Conservation (phyloP, 2,888 invertebrate species). For the Thera obeliscata region DNA sequence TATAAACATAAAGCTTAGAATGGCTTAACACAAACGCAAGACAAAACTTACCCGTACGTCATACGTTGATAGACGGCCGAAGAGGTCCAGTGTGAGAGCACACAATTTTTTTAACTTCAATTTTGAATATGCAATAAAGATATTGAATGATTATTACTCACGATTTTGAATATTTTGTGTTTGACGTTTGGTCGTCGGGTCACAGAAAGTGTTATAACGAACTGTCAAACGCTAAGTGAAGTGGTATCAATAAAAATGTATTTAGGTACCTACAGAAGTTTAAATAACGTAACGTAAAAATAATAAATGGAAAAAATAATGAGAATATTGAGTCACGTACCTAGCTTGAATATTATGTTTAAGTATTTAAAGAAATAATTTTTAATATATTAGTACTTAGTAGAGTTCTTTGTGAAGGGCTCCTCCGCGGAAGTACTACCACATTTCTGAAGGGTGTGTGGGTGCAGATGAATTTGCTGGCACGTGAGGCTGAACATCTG, state of each 20-base stretch:
- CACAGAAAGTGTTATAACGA: slow-evolving; percentile 61
- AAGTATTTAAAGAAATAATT: too few relatives aligned
- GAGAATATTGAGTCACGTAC: too few relatives aligned
- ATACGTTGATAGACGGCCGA: slow-evolving; percentile 80
- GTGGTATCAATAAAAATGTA: slow-evolving; percentile 37
- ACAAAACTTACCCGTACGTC: slow-evolving; percentile 62
- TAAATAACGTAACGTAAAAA: neutral
- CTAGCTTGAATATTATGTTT: too few relatives aligned
- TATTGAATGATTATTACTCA: slow-evolving; percentile 79
- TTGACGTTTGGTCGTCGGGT: slow-evolving; percentile 56
- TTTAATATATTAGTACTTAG: too few relatives aligned
- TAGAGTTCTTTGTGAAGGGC: too few relatives aligned
- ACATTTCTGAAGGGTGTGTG: neutral
- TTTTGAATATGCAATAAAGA: slow-evolving; percentile 76
- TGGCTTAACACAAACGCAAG: slow-evolving; percentile 38
- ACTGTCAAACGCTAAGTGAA: slow-evolving; percentile 58
- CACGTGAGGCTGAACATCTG: neutral
- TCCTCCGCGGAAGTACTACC: too few relatives aligned
- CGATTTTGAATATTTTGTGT: slow-evolving; percentile 54
- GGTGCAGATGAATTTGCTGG: neutral
- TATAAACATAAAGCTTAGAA: slow-evolving; percentile 43
- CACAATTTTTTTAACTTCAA: slow-evolving; percentile 59
- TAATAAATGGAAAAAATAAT: too few relatives aligned
- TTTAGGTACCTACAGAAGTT: slow-evolving; percentile 7
- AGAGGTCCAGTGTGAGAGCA: slow-evolving; percentile 68